phyloP scores from a whole-genome alignment of 1,140 invertebrate genomes.

The Trissolcus basalis region DNA sequence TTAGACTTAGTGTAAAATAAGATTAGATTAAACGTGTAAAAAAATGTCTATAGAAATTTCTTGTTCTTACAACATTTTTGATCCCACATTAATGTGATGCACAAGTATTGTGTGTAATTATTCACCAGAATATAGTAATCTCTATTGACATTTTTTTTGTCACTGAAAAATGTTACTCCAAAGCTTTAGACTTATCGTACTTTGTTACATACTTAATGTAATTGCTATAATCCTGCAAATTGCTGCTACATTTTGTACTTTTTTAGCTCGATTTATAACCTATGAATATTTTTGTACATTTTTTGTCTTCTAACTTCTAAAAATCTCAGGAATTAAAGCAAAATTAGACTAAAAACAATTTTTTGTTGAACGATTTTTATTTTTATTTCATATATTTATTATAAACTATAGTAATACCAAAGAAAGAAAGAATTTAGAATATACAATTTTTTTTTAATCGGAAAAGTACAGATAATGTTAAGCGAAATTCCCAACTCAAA shows the following conservation, averaged over 20 bases:
- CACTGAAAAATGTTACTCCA: conserved; percentile 63
- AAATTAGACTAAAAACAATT: not conserved
- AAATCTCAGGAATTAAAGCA: conserved; percentile 7
- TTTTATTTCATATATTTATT: not conserved
- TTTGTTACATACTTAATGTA: conserved; percentile 48
- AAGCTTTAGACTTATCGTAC: conserved; percentile 71
- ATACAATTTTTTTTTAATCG: not conserved
- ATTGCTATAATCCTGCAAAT: conserved; percentile 60
- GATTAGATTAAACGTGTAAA: conserved; percentile 51
- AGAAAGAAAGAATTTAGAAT: conserved; percentile 6
- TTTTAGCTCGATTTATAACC: conserved; percentile 32
- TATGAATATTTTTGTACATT: conserved; percentile 49
- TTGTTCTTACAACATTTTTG: conserved; percentile 1
- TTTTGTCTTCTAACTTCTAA: not conserved
- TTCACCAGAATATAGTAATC: too few species aligned
- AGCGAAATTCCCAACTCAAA: not conserved
- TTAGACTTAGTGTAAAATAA: conserved; percentile 65
- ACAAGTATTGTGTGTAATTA: not conserved
- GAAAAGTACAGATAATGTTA: not conserved
- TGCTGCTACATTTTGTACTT: conserved; percentile 29
- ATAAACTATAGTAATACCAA: conserved; percentile 17
- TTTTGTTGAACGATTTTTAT: not conserved
- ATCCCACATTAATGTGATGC: too few species aligned
- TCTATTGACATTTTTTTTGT: conserved; percentile 7
- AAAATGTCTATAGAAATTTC: conserved; percentile 4